phyloP scores from a whole-genome alignment of 2,797 vertebrate genomes.

The Danio kyathit region DNA sequence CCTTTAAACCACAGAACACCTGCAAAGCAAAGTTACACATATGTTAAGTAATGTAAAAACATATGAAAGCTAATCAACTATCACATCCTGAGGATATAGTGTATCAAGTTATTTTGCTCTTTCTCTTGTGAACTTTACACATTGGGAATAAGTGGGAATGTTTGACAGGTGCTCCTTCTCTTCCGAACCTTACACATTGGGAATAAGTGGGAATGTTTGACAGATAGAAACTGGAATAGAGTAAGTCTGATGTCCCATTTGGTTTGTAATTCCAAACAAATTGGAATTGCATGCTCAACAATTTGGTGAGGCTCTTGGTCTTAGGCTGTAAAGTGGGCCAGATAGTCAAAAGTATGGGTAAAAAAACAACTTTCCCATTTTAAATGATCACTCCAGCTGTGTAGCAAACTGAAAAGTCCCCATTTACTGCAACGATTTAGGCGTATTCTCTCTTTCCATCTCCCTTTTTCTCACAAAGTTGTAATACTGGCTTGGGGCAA shows the following conservation, averaged over 20 bases:
- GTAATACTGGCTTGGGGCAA: neutral
- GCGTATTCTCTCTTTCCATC: neutral
- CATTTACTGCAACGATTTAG: constrained; percentile 1
- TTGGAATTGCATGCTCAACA: neutral
- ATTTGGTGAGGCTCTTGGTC: neutral
- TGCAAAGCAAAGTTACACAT: neutral
- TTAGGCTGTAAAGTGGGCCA: neutral
- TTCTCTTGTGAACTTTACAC: neutral
- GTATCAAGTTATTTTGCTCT: neutral
- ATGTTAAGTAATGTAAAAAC: neutral
- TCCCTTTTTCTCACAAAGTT: neutral
- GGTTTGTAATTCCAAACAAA: neutral
- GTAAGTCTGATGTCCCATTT: neutral
- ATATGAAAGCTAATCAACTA: constrained; percentile 55
- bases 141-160: neutral
- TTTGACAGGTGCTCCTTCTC: neutral
- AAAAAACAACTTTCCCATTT: neutral
- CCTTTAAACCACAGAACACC: neutral
- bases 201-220: neutral
- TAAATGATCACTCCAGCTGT: neutral
- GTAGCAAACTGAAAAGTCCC: neutral
- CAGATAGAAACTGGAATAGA: neutral
- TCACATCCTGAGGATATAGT: constrained; percentile 29
- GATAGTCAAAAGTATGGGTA: neutral
- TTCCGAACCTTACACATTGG: neutral